Evolutionary conservation across 1,140 invertebrate species (phyloP).

Genomic region (Bombus superbus): DNA sequence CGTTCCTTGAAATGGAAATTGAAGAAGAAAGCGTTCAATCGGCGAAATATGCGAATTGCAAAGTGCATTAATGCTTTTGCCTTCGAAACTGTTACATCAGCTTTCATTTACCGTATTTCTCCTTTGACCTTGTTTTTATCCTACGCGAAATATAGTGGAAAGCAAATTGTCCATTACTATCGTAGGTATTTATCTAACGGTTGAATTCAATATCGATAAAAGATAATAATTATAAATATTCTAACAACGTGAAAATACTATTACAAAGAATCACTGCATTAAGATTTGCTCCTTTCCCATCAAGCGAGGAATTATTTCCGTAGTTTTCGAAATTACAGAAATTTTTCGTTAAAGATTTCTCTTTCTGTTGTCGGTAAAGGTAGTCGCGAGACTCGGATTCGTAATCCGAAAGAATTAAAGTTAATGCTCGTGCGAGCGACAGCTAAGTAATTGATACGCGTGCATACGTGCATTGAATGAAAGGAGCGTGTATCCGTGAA

Average conservation of each 20-base stretch:
- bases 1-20: neutral
- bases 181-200: neutral
- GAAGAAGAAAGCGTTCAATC: neutral
- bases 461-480: neutral
- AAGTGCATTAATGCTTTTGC: neutral
- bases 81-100: neutral
- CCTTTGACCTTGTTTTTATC: neutral
- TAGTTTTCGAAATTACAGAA: too few relatives aligned
- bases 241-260: too few relatives aligned
- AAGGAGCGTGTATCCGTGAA: neutral
- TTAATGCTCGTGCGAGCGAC: fast-evolving
- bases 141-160: neutral
- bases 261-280: too few relatives aligned
- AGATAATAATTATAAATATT: too few relatives aligned
- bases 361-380: too few relatives aligned
- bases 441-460: neutral
- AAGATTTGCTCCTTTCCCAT: too few relatives aligned
- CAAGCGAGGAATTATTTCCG: too few relatives aligned
- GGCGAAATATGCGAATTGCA: too few relatives aligned
- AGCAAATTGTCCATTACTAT: neutral
- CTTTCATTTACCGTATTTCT: neutral
- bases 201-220: neutral
- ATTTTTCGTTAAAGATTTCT: too few relatives aligned
- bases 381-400: too few relatives aligned
- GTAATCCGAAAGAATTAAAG: too few relatives aligned